These are phyloP conservation scores for Chaenocephalus aceratus DNA, from an alignment of 2,113 vertebrate genomes.

Conservation along the genomic window DNA sequence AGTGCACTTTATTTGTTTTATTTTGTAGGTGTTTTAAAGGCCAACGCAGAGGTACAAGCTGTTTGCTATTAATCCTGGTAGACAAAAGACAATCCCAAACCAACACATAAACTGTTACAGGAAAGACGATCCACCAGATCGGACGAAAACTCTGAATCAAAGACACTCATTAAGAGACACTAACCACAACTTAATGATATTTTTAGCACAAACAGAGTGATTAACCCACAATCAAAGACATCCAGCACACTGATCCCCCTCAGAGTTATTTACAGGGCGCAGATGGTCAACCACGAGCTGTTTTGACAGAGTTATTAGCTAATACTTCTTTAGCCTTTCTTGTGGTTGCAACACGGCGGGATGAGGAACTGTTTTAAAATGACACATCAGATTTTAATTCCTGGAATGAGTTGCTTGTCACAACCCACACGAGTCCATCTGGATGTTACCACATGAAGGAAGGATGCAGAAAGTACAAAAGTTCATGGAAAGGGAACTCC, in stretches of 20 bases:
- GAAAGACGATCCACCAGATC: background rate
- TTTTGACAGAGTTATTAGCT: constrained; percentile 7
- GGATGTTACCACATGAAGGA: background rate
- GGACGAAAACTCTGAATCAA: background rate
- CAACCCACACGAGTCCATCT: background rate
- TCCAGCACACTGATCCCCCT: background rate
- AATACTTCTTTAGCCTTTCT: constrained; percentile 25
- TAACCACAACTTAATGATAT: background rate
- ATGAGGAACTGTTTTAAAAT: constrained; percentile 48
- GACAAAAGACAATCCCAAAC: background rate
- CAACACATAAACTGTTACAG: background rate
- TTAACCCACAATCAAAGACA: background rate
- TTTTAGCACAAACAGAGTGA: background rate
- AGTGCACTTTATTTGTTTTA: no score
- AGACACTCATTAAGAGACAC: background rate
- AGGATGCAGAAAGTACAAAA: background rate
- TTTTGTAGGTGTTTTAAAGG: no score
- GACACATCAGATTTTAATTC: constrained; percentile 29
- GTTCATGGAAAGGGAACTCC: no score
- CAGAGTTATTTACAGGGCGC: background rate
- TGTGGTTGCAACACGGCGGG: constrained; percentile 41
- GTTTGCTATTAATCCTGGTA: background rate
- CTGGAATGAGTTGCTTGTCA: constrained; percentile 16
- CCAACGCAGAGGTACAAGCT: no score
- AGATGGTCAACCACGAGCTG: constrained; percentile 5